A percentile compares a stretch with the other conserved stretches of the same genome.
Evolutionary conservation across 1,140 invertebrate genomes (phyloP).

Genomic region (Cardiocondyla obscurior): DNA sequence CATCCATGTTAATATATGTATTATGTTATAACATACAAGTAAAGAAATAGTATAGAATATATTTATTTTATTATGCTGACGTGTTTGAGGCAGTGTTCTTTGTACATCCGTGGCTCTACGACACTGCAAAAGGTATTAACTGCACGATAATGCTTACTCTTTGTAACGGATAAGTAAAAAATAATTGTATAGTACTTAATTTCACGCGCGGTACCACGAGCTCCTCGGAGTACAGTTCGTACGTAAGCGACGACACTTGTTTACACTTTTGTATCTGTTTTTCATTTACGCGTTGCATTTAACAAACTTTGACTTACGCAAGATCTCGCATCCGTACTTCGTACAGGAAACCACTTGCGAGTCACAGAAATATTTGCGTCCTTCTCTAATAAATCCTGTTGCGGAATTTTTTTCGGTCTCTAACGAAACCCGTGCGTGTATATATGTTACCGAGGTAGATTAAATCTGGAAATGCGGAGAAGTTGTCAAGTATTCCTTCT

Average conservation of each 20-base stretch:
- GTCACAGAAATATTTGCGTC: slow-evolving; percentile 65
- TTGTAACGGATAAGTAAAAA: slow-evolving; percentile 13
- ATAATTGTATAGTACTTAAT: slow-evolving; percentile 70
- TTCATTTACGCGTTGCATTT: slow-evolving; percentile 13
- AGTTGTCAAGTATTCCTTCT: slow-evolving; percentile 70
- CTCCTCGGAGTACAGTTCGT: background rate
- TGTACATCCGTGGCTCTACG: slow-evolving; percentile 76
- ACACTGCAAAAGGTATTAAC: slow-evolving; percentile 55
- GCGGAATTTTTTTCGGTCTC: slow-evolving; percentile 11
- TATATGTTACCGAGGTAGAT: slow-evolving; percentile 79
- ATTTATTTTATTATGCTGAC: slow-evolving; percentile 82
- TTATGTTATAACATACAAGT: slow-evolving; percentile 75
- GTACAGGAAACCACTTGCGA: background rate
- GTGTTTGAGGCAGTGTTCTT: slow-evolving; percentile 73
- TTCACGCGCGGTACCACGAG: slow-evolving; percentile 6
- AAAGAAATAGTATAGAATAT: slow-evolving; percentile 76
- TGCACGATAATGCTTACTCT: slow-evolving; percentile 57
- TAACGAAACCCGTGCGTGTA: slow-evolving; percentile 56
- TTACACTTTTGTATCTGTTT: slow-evolving; percentile 32
- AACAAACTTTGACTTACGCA: background rate
- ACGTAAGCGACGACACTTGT: slow-evolving; percentile 1
- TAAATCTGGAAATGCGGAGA: slow-evolving; percentile 74
- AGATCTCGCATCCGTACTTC: background rate
- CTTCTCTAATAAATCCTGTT: slow-evolving; percentile 16
- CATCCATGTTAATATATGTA: slow-evolving; percentile 76